These are phyloP conservation scores for Aproaerema taeniolella DNA, from an alignment of 2,888 invertebrate species.

Conservation along the genomic window DNA sequence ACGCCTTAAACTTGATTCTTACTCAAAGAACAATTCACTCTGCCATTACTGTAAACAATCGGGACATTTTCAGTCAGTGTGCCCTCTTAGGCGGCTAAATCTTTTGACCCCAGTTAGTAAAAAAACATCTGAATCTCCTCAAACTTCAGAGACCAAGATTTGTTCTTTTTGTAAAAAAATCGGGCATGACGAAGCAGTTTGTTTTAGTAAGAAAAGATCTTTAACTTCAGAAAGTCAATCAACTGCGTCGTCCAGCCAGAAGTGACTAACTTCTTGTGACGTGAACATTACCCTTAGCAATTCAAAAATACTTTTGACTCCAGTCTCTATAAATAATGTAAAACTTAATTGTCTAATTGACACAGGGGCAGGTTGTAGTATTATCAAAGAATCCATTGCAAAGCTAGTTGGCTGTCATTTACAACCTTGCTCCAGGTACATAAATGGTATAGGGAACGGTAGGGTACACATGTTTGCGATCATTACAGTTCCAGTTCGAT, in stretches of 20 bases:
- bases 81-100: not conserved
- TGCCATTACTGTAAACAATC: conserved; percentile 13
- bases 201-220: not conserved
- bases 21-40: not conserved
- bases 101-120: too few species aligned
- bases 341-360: conserved; percentile 17
- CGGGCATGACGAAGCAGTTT: conserved; percentile 15
- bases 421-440: conserved; percentile 1
- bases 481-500: conserved; percentile 17
- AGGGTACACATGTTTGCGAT: conserved; percentile 14
- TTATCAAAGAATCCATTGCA: conserved; percentile 20
- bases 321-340: conserved; percentile 13
- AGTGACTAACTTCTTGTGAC: too few species aligned
- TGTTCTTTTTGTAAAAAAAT: conserved; percentile 19
- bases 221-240: not conserved
- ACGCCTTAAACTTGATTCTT: not conserved
- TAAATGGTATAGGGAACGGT: conserved; percentile 18
- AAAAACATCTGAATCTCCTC: not conserved
- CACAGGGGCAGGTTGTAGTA: conserved; percentile 22
- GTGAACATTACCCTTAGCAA: too few species aligned
- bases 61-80: conserved; percentile 12
- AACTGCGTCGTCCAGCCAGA: too few species aligned
- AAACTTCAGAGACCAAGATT: not conserved
- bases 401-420: conserved; percentile 12
- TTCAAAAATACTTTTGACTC: conserved; percentile 14